These are phyloP conservation scores for Lingula anatina DNA, from an alignment of 2,888 invertebrate genomes.

Conservation along the genomic window DNA sequence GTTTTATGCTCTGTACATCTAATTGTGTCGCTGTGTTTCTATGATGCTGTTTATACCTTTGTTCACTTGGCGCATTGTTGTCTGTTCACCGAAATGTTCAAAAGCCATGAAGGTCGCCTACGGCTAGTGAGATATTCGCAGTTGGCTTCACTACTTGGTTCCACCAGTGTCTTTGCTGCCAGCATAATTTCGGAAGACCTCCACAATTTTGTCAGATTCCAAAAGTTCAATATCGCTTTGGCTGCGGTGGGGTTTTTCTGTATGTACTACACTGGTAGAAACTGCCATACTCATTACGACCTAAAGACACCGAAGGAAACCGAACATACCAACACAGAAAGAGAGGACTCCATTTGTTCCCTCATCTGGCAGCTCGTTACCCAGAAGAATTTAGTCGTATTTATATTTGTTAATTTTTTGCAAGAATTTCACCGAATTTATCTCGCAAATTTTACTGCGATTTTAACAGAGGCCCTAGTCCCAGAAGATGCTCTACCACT, in stretches of 20 bases:
- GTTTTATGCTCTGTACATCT: slow-evolving; percentile 42
- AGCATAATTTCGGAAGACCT: slow-evolving; percentile 40
- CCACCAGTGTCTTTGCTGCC: slow-evolving; percentile 28
- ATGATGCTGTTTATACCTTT: slow-evolving; percentile 53
- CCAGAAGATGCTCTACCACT: no score
- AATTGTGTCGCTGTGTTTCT: slow-evolving; percentile 49
- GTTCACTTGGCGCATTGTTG: slow-evolving; percentile 49
- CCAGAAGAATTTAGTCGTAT: no score
- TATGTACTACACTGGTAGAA: slow-evolving; percentile 33
- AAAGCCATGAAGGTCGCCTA: slow-evolving; percentile 37
- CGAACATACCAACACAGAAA: no score
- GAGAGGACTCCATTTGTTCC: no score
- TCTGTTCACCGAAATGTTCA: slow-evolving; percentile 47
- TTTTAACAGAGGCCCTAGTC: no score
- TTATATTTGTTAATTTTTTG: no score
- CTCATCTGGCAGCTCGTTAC: no score
- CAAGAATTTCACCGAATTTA: no score
- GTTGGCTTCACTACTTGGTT: slow-evolving; percentile 29
- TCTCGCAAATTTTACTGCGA: no score
- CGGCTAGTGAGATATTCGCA: slow-evolving; percentile 43
- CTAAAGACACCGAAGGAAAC: no score
- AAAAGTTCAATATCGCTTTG: slow-evolving; percentile 30
- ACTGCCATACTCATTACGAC: slow-evolving; percentile 35
- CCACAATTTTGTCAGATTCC: slow-evolving; percentile 40
- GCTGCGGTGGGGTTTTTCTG: slow-evolving; percentile 29